Evolutionary conservation across 2,888 invertebrate genomes (phyloP).

Genomic region (Lasioglossum oenotherae): DNA sequence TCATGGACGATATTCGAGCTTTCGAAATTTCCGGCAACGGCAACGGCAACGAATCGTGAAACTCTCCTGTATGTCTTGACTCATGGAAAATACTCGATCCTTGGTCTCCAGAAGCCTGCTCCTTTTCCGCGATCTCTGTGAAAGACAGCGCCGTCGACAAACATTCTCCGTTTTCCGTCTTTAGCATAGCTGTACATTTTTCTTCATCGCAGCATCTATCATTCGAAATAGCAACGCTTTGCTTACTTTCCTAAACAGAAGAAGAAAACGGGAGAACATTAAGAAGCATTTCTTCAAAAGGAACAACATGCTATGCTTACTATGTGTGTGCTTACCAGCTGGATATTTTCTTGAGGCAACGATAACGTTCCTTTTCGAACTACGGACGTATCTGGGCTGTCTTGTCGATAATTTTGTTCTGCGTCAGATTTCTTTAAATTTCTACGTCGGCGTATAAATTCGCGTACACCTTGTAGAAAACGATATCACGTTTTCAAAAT

Average conservation of each 20-base stretch:
- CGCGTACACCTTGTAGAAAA: not conserved
- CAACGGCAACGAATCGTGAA: constrained; percentile 82
- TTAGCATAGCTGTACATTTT: not conserved
- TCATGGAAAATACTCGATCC: constrained; percentile 12
- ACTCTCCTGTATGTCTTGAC: constrained; percentile 82
- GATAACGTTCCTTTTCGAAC: not conserved
- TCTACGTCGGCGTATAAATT: not conserved
- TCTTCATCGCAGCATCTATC: not conserved
- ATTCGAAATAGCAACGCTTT: no score
- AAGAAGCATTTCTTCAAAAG: not conserved
- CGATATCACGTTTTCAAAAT: not conserved
- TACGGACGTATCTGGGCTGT: not conserved
- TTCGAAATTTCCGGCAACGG: constrained; percentile 60
- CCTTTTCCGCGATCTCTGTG: no score
- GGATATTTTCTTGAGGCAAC: not conserved
- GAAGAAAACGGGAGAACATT: not conserved
- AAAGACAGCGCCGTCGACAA: not conserved
- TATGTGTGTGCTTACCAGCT: not conserved
- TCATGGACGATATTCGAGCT: not conserved
- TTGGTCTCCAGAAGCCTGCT: not conserved
- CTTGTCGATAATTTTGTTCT: not conserved
- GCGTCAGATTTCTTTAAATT: not conserved
- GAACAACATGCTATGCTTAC: not conserved
- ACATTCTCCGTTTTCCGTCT: not conserved
- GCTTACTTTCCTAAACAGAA: not conserved